Evolutionary conservation across 2,113 vertebrate genomes (phyloP).

Genomic region (Phylloscopus trochilus): DNA sequence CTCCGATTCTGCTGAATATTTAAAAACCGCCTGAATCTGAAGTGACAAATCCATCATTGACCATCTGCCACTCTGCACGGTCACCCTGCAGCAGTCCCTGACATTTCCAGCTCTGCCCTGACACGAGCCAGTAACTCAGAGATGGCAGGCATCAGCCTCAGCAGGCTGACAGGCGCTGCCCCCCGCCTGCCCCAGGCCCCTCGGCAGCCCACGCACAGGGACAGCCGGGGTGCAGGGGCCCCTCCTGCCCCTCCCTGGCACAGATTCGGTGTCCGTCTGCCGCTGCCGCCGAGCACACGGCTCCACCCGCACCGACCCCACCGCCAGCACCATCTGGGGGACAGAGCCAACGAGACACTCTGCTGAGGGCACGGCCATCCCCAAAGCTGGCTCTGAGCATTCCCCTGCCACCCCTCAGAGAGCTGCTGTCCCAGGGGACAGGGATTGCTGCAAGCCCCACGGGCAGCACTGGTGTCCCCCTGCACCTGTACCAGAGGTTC

Average conservation of each 20-base stretch:
- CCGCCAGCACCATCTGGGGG: rapidly evolving
- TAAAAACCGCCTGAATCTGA: slow-evolving; percentile 49
- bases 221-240: not conserved
- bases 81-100: slow-evolving; percentile 60
- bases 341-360: not conserved
- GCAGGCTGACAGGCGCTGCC: slow-evolving; percentile 24
- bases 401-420: not conserved
- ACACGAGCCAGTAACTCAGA: slow-evolving; percentile 29
- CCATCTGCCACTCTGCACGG: slow-evolving; percentile 64
- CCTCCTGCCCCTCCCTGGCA: not conserved
- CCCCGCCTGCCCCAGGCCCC: not conserved
- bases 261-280: not conserved
- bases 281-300: rapidly evolving
- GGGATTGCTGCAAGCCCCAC: not conserved
- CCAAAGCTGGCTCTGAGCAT: not conserved
- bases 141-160: slow-evolving; percentile 38
- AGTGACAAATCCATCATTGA: slow-evolving; percentile 67
- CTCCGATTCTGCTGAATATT: slow-evolving; percentile 61
- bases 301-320: rapidly evolving
- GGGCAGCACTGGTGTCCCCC: not conserved
- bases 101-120: slow-evolving; percentile 60
- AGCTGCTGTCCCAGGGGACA: rapidly evolving
- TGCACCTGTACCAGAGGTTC: not conserved
- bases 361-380: rapidly evolving
- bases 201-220: not conserved